Evolutionary conservation across 37 sponge, comb jelly and placozoan species (phyloP), one percentile per base, ranked within the genome.

Genomic region (Diacarnus erythraeanus): DNA sequence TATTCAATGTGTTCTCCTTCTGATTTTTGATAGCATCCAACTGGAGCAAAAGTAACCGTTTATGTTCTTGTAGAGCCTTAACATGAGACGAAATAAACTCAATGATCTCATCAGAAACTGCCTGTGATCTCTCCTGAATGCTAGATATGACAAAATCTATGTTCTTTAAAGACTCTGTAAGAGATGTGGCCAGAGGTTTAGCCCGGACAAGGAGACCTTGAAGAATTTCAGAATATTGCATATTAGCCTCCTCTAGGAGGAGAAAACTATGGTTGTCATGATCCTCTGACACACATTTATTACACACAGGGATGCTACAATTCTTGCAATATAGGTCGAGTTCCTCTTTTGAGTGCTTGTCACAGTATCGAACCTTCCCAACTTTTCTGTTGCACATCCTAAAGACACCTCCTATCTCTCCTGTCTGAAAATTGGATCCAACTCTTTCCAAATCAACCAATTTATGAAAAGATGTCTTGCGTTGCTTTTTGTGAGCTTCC

Each of bases 21-120:
- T 83, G 70, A 0, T 31, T 30, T 20, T 72, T 72, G 21, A 84
- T 72, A 3, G 70, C 74, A 35, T 87, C 77, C 27, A 92, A 57
- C 44, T 83, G 75, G 36, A 23, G 51, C 25, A 92, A 72, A 22
- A 92, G 85, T 2, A 30, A 44, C 20, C 80, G 74, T 39, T 92
- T 92, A 77, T 92, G 92, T 35, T 87, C 89, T n/a, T 92, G 92
- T 38, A 92, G 73, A 23, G 81, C 81, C 9, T 35, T 72, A 81
- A 92, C 83, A 21, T 72, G 88, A 25, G 42, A 26, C 57, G 87
- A 84, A 21, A 92, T 84, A 31, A 38, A 58, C 34, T 84, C 85
- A 67, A 88, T 84, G 38, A 92, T 84, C 31, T 84, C 89, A 2
- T 72, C 68, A 18, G 89, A 84, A 35, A 87, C 85, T 22, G 38